Evolutionary conservation across 2,888 invertebrate species (phyloP).

Genomic region (Lymantria dispar): DNA sequence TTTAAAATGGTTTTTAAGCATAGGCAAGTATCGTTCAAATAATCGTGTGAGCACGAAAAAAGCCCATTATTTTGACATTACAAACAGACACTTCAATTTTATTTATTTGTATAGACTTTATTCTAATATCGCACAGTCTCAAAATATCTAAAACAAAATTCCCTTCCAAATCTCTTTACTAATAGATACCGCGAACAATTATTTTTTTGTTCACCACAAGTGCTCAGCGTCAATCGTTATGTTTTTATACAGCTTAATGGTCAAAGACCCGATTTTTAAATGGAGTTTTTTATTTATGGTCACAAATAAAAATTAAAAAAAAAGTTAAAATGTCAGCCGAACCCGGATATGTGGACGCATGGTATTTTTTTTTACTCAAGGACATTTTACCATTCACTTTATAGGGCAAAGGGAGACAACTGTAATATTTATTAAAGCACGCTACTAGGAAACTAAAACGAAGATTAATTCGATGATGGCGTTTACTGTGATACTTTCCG

Average conservation of each 20-base stretch:
- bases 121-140: too few species aligned
- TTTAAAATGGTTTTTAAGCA: too few species aligned
- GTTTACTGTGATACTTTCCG: too few species aligned
- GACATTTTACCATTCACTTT: conserved; percentile 2
- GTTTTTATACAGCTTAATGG: conserved; percentile 14
- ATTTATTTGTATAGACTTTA: too few species aligned
- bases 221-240: neutral
- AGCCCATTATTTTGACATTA: too few species aligned
- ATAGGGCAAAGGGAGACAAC: neutral
- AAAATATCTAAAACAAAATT: too few species aligned
- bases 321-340: conserved; percentile 9
- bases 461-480: too few species aligned
- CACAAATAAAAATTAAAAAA: conserved; percentile 8
- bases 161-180: too few species aligned
- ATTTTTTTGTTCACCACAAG: neutral
- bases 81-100: too few species aligned
- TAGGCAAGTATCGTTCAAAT: too few species aligned
- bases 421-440: neutral
- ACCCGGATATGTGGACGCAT: conserved; percentile 10
- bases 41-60: too few species aligned
- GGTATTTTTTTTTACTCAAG: conserved; percentile 1
- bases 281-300: conserved; percentile 5
- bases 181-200: neutral
- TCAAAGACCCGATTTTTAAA: conserved; percentile 14
- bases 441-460: too few species aligned